Conservation (phyloP, 2,113 vertebrate species). For the Lates calcarifer region DNA sequence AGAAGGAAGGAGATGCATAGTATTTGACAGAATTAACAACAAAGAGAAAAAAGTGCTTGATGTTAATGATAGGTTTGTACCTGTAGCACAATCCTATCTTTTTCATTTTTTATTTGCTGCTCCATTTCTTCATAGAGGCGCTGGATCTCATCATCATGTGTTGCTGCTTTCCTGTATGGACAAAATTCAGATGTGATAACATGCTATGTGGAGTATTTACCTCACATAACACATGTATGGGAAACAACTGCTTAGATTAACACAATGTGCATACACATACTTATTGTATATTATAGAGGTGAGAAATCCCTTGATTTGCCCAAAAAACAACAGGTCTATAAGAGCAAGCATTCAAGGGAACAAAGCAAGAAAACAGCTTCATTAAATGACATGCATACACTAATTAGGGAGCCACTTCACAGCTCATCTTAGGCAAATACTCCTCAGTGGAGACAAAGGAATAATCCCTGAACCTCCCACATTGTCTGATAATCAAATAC, state of each 20-base stretch:
- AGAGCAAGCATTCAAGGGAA: not conserved
- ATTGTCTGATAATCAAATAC: not conserved
- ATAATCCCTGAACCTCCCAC: not conserved
- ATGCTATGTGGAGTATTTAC: not conserved
- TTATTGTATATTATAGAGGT: not conserved
- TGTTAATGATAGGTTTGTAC: constrained; percentile 63
- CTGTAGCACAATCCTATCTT: constrained; percentile 90
- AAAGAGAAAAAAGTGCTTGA: not conserved
- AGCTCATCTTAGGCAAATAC: not conserved
- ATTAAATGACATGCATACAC: not conserved
- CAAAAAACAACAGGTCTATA: not conserved
- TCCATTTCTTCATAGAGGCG: constrained; percentile 96
- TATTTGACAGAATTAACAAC: not conserved
- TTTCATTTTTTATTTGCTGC: constrained; percentile 93
- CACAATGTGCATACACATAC: too few species aligned
- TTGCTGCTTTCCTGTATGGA: constrained; percentile 87
- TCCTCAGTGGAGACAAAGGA: not conserved
- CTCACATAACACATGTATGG: not conserved
- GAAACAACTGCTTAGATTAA: not conserved
- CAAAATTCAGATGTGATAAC: constrained; percentile 4
- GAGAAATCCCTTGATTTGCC: not conserved
- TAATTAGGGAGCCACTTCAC: too few species aligned
- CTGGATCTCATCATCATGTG: constrained; percentile 92
- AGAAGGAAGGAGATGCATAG: not conserved
- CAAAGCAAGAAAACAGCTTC: not conserved